Evolutionary conservation across 2,888 invertebrate genomes (phyloP), one percentile per base, ranked within the genome.

Genomic region (Trissolcus japonicus): DNA sequence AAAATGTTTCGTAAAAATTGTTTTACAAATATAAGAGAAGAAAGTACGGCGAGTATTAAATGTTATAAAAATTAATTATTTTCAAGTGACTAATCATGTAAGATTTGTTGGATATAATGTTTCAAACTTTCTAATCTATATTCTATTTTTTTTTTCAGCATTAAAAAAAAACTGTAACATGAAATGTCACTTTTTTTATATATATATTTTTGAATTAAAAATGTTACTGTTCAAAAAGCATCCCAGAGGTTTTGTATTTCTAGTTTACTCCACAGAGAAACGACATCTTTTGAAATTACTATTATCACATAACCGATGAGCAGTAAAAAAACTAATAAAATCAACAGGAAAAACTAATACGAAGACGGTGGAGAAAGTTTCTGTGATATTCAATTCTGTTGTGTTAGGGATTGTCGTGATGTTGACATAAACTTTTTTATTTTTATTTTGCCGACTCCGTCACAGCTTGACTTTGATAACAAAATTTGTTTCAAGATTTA

Each of bases 341-440:
- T 76, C 60, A 76, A 69, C 61, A 60, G 51, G 59, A 69, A 63
- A 75, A 65, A 51, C 69, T 69, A 63, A 61, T 60, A 69, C 16
- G 63, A 66, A 43, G 69, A 65, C 69, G 55, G 62, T 50, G 9
- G 50, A 69, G 76, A 65, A 69, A 69, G 55, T 60, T 25, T 51
- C 56, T 69, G 46, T 56, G 29, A 53, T 68, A 63, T 75, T 67
- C 67, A 62, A 6, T 68, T 74, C 63, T 62, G 67, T 75, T 75
- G 59, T 54, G 59, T 57, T 62, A 67, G 46, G 62, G 35, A 56
- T 67, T 62, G 56, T 74, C 57, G 61, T 62, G 16, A 56, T 74
- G 67, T 74, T 74, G 74, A 74, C 62, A 74, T 57, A 74, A 62
- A 67, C 14, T 29, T 41, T 14, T 67, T 74, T 73, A 2, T 29